Base-by-base conservation (phyloP, 2,797 vertebrate genomes). In the Catamblyrhynchus diadema region DNA sequence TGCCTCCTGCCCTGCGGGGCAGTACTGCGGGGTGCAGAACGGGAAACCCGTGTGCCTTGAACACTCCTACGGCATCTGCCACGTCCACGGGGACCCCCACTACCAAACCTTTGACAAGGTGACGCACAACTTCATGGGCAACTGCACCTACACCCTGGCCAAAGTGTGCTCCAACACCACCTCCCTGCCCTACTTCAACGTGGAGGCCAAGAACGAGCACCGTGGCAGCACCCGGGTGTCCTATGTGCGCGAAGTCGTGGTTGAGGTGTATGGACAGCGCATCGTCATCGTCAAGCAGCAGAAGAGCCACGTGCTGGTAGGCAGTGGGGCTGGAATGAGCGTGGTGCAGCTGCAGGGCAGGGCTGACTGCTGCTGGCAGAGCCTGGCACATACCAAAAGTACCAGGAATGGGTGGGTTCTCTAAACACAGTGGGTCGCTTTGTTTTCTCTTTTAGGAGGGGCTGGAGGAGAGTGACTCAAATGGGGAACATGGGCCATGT, bases 201-300 rank as follows among this genome's bases (percentile, higher is more conserved):
- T 99, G 91, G 99, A 99, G 96, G 99, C 99, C 97, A 99, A 99
- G 97, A 99, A 99, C 0, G 99, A 99, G 91, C 99, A 99, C 96
- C 98, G 99, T 83, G 32, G 32, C 32, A 54, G 8, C 53, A 22
- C 53, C 32, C 32, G 0, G 96, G 53, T 54, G 53, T 54, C 53
- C 53, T 54, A 54, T 4, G 53, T 54, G 32, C 53, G 32, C 3
- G 53, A 54, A 54, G 53, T 56, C 32, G 59, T 84, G 57, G 95
- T 98, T 28, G 85, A 97, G 15, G 95, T 97, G 28, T 96, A 95
- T 14, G 88, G 93, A 16, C 57, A 97, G 65, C 97, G 88, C 91
- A 86, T 99, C 44, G 96, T 93, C 60, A 97, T 99, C 12, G 32
- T 98, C 64, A 98, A 95, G 94, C 72, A 71, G 32, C 83, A 98